Conservation (phyloP, 1,140 invertebrate genomes). For the Probaryconus sp. region DNA sequence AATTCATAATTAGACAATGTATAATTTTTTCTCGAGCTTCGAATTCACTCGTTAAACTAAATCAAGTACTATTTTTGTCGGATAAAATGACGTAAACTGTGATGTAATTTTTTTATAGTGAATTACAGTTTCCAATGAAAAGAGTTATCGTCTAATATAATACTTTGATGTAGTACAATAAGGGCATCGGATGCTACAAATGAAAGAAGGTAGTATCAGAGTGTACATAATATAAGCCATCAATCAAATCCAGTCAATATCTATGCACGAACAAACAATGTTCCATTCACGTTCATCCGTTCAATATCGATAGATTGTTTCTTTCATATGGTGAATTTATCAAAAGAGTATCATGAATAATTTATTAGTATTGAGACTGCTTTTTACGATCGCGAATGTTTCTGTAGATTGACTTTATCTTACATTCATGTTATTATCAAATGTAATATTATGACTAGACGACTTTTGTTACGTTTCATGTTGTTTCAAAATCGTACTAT, state of each 20-base stretch:
- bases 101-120: too few species aligned
- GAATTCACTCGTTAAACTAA: too few species aligned
- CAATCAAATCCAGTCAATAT: slow-evolving; percentile 52
- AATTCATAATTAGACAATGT: too few species aligned
- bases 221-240: slow-evolving; percentile 41
- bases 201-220: slow-evolving; percentile 28
- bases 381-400: slow-evolving; percentile 25
- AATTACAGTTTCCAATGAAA: too few species aligned
- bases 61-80: too few species aligned
- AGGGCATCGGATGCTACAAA: slow-evolving; percentile 29
- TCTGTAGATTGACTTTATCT: slow-evolving; percentile 23
- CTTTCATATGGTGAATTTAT: slow-evolving; percentile 52
- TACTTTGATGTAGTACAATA: too few species aligned
- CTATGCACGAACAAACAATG: slow-evolving; percentile 47
- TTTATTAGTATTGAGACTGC: slow-evolving; percentile 46
- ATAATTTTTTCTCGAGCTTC: too few species aligned
- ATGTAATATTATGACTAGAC: too few species aligned
- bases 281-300: slow-evolving; percentile 44
- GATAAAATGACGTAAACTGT: too few species aligned
- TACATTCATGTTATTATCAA: background rate
- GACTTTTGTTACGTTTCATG: too few species aligned
- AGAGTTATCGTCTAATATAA: too few species aligned
- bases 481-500: too few species aligned
- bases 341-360: slow-evolving; percentile 46
- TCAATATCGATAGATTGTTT: slow-evolving; percentile 56